phyloP scores from a whole-genome alignment of 2,797 vertebrate genomes.

The Crenuchus spilurus region DNA sequence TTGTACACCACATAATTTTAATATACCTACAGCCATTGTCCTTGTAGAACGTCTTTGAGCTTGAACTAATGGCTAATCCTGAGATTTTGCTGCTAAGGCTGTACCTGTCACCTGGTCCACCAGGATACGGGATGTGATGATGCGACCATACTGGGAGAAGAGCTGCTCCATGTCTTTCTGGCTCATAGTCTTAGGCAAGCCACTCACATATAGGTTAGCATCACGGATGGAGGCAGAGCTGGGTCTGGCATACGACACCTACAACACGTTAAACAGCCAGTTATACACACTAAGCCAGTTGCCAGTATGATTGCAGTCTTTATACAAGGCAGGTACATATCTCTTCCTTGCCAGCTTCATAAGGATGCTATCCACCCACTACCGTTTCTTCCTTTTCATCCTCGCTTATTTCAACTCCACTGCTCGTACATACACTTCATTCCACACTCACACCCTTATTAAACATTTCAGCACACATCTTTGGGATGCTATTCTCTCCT shows the following conservation, averaged over 20 bases:
- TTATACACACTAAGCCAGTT: slow-evolving; percentile 59
- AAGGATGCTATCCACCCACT: slow-evolving; percentile 33
- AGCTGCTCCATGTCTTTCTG: slow-evolving; percentile 98
- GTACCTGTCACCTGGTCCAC: slow-evolving; percentile 91
- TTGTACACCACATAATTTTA: background rate
- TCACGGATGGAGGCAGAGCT: slow-evolving; percentile 96
- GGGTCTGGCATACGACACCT: slow-evolving; percentile 95
- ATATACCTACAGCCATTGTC: background rate
- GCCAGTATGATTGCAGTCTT: slow-evolving; percentile 25
- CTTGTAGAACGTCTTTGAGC: background rate
- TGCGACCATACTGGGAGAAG: slow-evolving; percentile 94
- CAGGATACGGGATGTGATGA: slow-evolving; percentile 96
- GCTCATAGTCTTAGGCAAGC: slow-evolving; percentile 94
- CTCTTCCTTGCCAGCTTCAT: slow-evolving; percentile 33
- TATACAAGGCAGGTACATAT: background rate
- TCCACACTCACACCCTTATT: slow-evolving; percentile 33
- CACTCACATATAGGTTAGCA: slow-evolving; percentile 95
- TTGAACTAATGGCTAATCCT: background rate
- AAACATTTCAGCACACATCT: slow-evolving; percentile 30
- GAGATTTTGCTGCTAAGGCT: slow-evolving; percentile 4
- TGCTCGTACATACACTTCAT: slow-evolving; percentile 21
- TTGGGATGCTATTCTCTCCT: slow-evolving; percentile 25
- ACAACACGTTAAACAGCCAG: slow-evolving; percentile 42
- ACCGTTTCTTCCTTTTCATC: slow-evolving; percentile 24
- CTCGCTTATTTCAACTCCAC: slow-evolving; percentile 25